Percentiles rank a stretch among this genome's conserved stretches.
Evolutionary conservation across 2,888 invertebrate genomes (phyloP).

Genomic region (Tanytarsus gracilentus): DNA sequence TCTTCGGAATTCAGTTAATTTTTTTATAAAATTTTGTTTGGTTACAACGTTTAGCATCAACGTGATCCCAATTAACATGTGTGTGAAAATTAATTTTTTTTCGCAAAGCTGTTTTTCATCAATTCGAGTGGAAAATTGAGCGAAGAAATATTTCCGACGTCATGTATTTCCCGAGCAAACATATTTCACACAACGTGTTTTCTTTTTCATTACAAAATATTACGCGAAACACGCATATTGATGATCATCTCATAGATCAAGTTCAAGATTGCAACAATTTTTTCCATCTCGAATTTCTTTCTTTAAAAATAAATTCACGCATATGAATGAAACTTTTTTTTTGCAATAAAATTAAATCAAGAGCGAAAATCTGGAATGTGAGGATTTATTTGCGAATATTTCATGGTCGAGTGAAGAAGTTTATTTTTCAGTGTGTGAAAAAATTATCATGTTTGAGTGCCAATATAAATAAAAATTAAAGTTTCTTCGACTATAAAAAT

Average conservation of each 20-base stretch:
- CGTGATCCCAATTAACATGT: too few relatives aligned
- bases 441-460: too few relatives aligned
- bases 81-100: background rate
- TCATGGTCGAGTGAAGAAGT: background rate
- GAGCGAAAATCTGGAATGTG: too few relatives aligned
- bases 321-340: background rate
- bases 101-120: background rate
- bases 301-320: background rate
- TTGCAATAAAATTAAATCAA: background rate
- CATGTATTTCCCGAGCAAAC: background rate
- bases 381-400: too few relatives aligned
- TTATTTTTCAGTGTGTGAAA: too few relatives aligned
- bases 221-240: constrained; percentile 1
- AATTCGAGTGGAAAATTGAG: constrained; percentile 1
- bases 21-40: too few relatives aligned
- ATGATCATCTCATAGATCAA: constrained; percentile 10
- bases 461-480: too few relatives aligned
- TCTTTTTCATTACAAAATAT: background rate
- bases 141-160: background rate
- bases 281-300: too few relatives aligned
- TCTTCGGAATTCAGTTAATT: too few relatives aligned
- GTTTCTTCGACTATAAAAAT: too few relatives aligned
- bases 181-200: background rate
- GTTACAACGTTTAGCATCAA: too few relatives aligned
- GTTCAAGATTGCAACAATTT: constrained; percentile 24